A percentile compares a stretch with the other conserved stretches of the same genome.
Evolutionary conservation across 2,888 invertebrate genomes (phyloP).

Genomic region (Entomobrya proxima): DNA sequence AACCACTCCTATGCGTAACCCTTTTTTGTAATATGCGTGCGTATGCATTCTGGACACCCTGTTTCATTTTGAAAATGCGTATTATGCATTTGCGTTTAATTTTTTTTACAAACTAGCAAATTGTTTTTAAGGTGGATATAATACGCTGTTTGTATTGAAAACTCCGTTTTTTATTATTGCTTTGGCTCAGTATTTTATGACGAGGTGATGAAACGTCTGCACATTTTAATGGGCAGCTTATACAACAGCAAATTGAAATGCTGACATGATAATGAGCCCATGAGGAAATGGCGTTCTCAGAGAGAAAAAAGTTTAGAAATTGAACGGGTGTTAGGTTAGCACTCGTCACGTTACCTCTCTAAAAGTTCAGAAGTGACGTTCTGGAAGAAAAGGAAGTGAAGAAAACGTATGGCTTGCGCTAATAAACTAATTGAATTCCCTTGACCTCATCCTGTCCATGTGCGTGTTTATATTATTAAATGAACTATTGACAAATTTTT

Average conservation of each 20-base stretch:
- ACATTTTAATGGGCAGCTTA: conserved; percentile 10
- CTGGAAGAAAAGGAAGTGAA: too few species aligned
- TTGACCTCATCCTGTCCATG: conserved; percentile 26
- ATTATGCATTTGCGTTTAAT: too few species aligned
- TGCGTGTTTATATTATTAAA: neutral
- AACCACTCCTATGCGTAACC: conserved; percentile 46
- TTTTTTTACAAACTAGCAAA: too few species aligned
- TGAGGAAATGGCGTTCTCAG: neutral
- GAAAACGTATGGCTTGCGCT: too few species aligned
- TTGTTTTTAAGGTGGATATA: too few species aligned
- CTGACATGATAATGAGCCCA: conserved; percentile 40
- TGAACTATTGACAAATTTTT: too few species aligned
- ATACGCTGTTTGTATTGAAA: neutral
- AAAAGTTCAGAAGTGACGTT: too few species aligned
- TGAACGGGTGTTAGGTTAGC: neutral
- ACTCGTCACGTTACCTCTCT: too few species aligned
- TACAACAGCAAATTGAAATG: conserved; percentile 33
- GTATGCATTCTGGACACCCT: too few species aligned
- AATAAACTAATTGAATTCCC: conserved; percentile 14
- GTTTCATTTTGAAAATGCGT: too few species aligned
- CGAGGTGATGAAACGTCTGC: conserved; percentile 11
- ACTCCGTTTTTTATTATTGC: neutral
- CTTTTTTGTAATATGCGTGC: too few species aligned
- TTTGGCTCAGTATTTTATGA: neutral
- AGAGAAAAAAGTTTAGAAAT: conserved; percentile 17